A percentile compares a stretch with the other conserved stretches of the same genome.
These are phyloP conservation scores for Drosophila bipectinata DNA, from an alignment of 1,140 invertebrate genomes.

Conservation along the genomic window DNA sequence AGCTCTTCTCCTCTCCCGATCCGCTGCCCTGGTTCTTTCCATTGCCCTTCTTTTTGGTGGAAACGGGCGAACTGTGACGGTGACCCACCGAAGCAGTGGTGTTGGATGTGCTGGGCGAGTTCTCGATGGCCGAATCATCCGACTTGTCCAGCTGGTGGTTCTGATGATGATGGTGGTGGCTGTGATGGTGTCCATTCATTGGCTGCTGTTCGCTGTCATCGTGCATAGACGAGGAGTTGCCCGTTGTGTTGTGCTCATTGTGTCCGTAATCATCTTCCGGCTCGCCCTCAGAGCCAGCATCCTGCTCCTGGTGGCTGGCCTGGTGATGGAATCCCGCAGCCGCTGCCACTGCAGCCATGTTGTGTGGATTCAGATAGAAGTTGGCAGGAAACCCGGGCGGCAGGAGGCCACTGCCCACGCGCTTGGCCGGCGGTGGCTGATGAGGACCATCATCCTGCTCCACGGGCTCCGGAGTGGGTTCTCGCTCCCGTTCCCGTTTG, in stretches of 20 bases:
- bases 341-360: slow-evolving; percentile 79
- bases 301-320: slow-evolving; percentile 55
- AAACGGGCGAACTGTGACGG: slow-evolving; percentile 74
- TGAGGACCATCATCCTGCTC: slow-evolving; percentile 63
- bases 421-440: slow-evolving; percentile 87
- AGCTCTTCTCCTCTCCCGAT: slow-evolving; percentile 6
- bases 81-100: slow-evolving; percentile 64
- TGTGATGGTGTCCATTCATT: slow-evolving; percentile 59
- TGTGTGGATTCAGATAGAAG: slow-evolving; percentile 79
- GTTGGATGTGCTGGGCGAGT: slow-evolving; percentile 77
- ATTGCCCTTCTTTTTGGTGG: slow-evolving; percentile 69
- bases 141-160: slow-evolving; percentile 76
- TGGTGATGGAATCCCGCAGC: slow-evolving; percentile 73
- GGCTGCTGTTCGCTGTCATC: slow-evolving; percentile 61
- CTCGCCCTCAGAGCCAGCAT: slow-evolving; percentile 70
- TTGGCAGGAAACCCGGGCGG: slow-evolving; percentile 72
- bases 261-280: slow-evolving; percentile 68
- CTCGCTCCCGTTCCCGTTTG: slow-evolving; percentile 87
- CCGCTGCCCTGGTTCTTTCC: slow-evolving; percentile 59
- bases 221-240: slow-evolving; percentile 66
- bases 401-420: slow-evolving; percentile 75
- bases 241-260: slow-evolving; percentile 67
- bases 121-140: slow-evolving; percentile 79
- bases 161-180: slow-evolving; percentile 56
- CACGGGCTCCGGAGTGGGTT: slow-evolving; percentile 78